Percentiles rank a stretch among this genome's conserved stretches.
These are phyloP conservation scores for Helogale parvula DNA, from an alignment of 2,113 vertebrate species.

Conservation along the genomic window DNA sequence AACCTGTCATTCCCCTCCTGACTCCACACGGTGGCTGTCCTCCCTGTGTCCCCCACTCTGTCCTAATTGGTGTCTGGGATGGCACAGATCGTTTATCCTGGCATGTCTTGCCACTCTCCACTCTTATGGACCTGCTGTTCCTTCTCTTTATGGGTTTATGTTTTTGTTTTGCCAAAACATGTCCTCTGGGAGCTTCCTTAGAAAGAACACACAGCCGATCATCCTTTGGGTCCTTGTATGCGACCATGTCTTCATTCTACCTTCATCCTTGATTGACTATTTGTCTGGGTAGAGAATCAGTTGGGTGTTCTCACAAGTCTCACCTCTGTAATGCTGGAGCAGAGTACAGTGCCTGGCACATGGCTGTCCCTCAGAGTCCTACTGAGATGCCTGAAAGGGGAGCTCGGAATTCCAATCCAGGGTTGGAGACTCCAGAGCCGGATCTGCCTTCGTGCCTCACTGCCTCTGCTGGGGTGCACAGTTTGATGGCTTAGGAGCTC, in stretches of 20 bases:
- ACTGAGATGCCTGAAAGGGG: not conserved
- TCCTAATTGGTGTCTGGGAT: not conserved
- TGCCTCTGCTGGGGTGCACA: not conserved
- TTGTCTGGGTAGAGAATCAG: not conserved
- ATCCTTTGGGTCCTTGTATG: not conserved
- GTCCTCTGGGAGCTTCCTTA: not conserved
- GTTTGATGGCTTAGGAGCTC: not conserved
- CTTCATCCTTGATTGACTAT: not conserved
- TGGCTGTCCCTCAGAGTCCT: not conserved
- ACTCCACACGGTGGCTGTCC: fast-evolving
- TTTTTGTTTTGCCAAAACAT: not conserved
- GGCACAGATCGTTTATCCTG: not conserved
- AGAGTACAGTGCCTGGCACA: not conserved
- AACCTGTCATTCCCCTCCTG: too few relatives aligned
- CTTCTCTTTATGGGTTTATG: not conserved
- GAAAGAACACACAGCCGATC: not conserved
- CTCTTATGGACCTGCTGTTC: not conserved
- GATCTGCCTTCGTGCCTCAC: not conserved
- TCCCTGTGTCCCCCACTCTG: not conserved
- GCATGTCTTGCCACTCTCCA: too few relatives aligned
- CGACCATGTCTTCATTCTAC: not conserved
- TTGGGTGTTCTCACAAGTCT: not conserved
- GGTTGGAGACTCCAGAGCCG: not conserved
- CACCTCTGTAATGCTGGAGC: not conserved
- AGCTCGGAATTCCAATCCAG: not conserved